These are phyloP conservation scores for Chaenocephalus aceratus DNA, from an alignment of 2,113 vertebrate species.

Conservation along the genomic window DNA sequence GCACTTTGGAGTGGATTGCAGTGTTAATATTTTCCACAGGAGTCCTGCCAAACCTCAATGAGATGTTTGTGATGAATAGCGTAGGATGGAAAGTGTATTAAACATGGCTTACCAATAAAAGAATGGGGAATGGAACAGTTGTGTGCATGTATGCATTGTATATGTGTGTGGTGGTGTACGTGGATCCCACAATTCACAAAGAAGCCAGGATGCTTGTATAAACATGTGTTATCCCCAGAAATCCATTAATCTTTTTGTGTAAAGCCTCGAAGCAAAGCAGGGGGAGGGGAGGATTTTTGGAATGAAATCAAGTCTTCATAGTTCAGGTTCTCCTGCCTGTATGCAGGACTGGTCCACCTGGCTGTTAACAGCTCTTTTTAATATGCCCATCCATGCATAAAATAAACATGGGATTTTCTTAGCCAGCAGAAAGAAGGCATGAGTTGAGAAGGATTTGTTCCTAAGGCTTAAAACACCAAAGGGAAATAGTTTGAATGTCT, in stretches of 20 bases:
- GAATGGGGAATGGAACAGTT: constrained; percentile 34
- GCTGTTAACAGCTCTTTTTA: constrained; percentile 24
- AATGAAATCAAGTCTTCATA: constrained; percentile 5
- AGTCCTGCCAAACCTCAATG: constrained; percentile 72
- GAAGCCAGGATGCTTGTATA: constrained; percentile 31
- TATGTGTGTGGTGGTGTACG: not conserved
- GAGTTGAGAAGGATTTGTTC: constrained; percentile 43
- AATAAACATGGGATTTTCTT: constrained; percentile 47
- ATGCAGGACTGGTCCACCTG: constrained; percentile 25
- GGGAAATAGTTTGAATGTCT: constrained; percentile 69
- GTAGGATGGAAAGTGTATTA: constrained; percentile 68
- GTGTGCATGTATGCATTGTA: constrained; percentile 19
- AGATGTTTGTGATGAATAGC: constrained; percentile 60
- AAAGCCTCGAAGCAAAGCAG: constrained; percentile 1
- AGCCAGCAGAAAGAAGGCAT: constrained; percentile 6
- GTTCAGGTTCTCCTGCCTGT: constrained; percentile 3
- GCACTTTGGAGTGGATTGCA: constrained; percentile 51
- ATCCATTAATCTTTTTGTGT: constrained; percentile 6
- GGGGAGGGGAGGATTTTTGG: not conserved
- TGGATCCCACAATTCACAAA: not conserved
- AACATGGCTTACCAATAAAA: constrained; percentile 44
- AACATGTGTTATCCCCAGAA: constrained; percentile 35
- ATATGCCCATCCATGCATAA: constrained; percentile 28
- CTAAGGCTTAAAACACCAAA: constrained; percentile 38
- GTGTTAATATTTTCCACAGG: constrained; percentile 78